A percentile compares a stretch with the other conserved stretches of the same genome.
phyloP scores from a whole-genome alignment of 2,888 invertebrate species.

The Ophion costatus region DNA sequence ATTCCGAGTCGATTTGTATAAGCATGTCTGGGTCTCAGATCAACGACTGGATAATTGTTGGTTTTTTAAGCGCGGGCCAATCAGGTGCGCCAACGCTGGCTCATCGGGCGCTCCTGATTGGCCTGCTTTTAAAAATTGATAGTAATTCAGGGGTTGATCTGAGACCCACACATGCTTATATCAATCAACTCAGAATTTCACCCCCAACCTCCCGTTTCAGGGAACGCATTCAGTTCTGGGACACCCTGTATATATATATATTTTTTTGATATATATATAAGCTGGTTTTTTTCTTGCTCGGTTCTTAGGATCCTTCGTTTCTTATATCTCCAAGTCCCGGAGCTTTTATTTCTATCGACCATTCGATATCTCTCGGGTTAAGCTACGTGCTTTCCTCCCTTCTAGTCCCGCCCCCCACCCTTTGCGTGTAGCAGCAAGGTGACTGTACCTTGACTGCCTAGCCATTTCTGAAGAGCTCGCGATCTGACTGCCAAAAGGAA shows the following conservation, averaged over 20 bases:
- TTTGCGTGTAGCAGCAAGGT: slow-evolving; percentile 17
- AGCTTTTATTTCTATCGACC: slow-evolving; percentile 64
- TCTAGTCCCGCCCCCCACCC: not conserved
- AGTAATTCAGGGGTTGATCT: no score
- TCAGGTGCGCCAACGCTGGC: no score
- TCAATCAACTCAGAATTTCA: no score
- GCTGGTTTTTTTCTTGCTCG: slow-evolving; percentile 39
- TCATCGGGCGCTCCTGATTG: no score
- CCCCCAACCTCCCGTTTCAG: no score
- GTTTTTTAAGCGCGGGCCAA: no score
- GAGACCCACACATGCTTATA: no score
- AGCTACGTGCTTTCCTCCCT: slow-evolving; percentile 50
- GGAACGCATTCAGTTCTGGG: no score
- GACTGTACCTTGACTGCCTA: slow-evolving; percentile 24
- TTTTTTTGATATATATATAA: slow-evolving; percentile 23
- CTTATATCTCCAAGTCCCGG: slow-evolving; percentile 35
- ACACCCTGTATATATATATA: not conserved
- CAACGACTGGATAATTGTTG: not conserved
- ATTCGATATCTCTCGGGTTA: slow-evolving; percentile 61
- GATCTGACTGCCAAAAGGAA: slow-evolving; percentile 33
- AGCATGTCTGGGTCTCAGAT: no score
- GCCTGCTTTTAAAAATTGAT: no score
- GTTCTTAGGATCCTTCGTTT: slow-evolving; percentile 47
- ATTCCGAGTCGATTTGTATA: no score
- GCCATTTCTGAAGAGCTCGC: slow-evolving; percentile 31